phyloP scores from a whole-genome alignment of 2,888 invertebrate species.

The Phanerotoma sp. region DNA sequence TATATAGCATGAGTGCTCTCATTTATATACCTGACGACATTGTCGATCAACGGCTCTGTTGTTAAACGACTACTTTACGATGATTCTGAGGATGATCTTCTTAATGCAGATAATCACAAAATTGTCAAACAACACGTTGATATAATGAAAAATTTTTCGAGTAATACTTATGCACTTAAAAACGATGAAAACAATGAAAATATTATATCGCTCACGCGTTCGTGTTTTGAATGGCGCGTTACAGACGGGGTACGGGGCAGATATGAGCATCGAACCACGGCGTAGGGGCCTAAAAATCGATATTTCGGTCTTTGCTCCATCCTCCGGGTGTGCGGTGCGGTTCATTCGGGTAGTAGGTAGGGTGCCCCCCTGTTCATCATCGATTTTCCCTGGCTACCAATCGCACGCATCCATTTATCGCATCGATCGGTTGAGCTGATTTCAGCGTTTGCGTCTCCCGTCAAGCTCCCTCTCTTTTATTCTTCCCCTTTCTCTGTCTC shows the following conservation, averaged over 20 bases:
- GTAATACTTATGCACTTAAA: too few species aligned
- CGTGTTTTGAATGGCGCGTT: constrained; percentile 53
- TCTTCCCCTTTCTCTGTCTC: constrained; percentile 18
- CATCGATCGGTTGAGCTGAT: constrained; percentile 66
- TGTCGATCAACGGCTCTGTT: background rate
- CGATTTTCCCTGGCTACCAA: constrained; percentile 61
- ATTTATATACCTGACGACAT: constrained; percentile 1
- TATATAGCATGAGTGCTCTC: background rate
- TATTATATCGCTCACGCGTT: constrained; percentile 39
- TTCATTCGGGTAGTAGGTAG: constrained; percentile 40
- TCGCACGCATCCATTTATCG: constrained; percentile 77
- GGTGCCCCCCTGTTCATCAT: constrained; percentile 44
- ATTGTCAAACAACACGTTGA: background rate
- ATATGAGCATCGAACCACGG: constrained; percentile 59
- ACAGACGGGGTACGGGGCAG: constrained; percentile 49
- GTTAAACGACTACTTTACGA: background rate
- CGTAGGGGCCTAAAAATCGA: constrained; percentile 72
- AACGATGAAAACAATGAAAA: constrained; percentile 11
- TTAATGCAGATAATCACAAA: background rate
- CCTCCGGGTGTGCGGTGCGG: constrained; percentile 55
- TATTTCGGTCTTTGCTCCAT: constrained; percentile 69
- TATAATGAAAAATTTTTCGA: too few species aligned
- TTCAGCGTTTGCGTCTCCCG: constrained; percentile 52
- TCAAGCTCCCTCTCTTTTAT: constrained; percentile 15
- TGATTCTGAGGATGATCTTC: background rate